Base-by-base conservation (phyloP, 2,797 vertebrate genomes). In the Danio aesculapii region DNA sequence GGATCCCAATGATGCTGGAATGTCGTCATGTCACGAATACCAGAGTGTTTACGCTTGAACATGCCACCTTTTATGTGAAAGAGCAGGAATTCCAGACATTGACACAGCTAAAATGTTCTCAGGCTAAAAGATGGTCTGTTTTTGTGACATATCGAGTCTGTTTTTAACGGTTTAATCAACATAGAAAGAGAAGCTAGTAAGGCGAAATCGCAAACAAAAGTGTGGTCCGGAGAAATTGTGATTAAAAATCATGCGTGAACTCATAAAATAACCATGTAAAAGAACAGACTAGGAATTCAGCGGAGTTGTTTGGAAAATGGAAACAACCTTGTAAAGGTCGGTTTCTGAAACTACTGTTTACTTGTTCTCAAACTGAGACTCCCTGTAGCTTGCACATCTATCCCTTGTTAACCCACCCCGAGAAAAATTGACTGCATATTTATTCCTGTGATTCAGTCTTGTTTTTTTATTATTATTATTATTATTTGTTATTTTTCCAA, bases 391-490 rank as follows among this genome's bases (percentile, higher is more conserved):
- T 92, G 91, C 92, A 93, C 91, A 92, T 93, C 86, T 91, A 85
- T 89, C 84, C 89, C 91, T 89, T 85, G 85, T 80, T 75, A 84
- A 85, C 84, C 86, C 87, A 57, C 76, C 72, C 76, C 8, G 16
- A 79, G 70, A 79, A 67, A 75, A 30, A 79, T 88, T 88, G 84
- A 87, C 90, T 89, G 89, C 82, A 67, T 96, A 97, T 98, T 97
- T 97, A 97, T 98, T 97, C 96, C 95, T 93, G 90, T 90, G 90
- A 92, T 91, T 77, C 49, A 57, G 41, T 55, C 61, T 67, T 6
- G 16, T 50, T 50, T 66, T 73, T 64, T 49, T n/a, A n/a, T n/a
- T n/a, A n/a, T 30, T 30, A 30, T 30, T 30, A 30, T 30, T 30
- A 30, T 30, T 53, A 55, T 74, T 49, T 49, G 49, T 67, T 21